phyloP scores from a whole-genome alignment of 2,113 vertebrate species.

The Upupa epops region DNA sequence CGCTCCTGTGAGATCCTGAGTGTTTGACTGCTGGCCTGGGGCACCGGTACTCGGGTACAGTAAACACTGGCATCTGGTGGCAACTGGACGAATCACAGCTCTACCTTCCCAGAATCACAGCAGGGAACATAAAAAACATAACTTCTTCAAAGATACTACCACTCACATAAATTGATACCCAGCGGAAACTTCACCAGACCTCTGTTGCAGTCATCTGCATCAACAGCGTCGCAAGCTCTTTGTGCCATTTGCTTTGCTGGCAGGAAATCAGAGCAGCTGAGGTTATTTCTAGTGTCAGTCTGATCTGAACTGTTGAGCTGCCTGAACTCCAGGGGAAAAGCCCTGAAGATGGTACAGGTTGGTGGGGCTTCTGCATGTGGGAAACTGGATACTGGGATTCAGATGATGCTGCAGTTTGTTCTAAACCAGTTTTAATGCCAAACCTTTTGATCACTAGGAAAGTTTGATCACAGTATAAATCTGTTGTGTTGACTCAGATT shows the following conservation, averaged over 20 bases:
- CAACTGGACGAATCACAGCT: neutral
- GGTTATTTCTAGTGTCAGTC: neutral
- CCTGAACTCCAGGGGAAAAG: neutral
- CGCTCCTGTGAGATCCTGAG: fast-evolving
- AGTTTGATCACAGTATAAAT: neutral
- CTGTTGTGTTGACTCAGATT: neutral
- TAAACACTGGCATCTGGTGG: slow-evolving; percentile 71
- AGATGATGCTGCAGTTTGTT: neutral
- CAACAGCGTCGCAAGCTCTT: neutral
- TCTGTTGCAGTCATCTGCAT: neutral
- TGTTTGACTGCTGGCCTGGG: no score
- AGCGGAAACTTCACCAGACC: neutral
- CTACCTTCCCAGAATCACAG: neutral
- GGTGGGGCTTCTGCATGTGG: neutral
- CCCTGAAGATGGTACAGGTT: neutral
- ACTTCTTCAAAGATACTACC: neutral
- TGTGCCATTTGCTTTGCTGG: neutral
- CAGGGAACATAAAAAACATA: neutral
- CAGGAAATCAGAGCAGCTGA: neutral
- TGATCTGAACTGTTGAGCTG: neutral
- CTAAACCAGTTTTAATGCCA: neutral
- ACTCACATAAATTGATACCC: no score
- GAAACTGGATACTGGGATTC: neutral
- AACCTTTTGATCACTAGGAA: no score
- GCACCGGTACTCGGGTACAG: neutral